Evolutionary conservation across 2,888 invertebrate species (phyloP).

Genomic region (Pseudococcus viburni): DNA sequence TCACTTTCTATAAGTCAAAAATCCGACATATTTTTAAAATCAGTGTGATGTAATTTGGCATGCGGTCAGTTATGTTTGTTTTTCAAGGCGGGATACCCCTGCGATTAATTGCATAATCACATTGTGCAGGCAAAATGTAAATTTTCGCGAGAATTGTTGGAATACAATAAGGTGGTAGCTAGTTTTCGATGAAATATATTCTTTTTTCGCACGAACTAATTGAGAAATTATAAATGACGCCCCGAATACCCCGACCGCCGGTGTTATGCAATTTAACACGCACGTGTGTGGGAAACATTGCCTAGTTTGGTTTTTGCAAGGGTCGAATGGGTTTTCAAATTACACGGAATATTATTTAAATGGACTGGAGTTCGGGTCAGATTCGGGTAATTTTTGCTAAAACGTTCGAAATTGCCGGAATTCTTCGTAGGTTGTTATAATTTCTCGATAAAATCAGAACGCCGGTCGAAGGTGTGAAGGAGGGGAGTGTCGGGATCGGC

Average conservation of each 20-base stretch:
- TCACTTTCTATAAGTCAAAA: too few relatives aligned
- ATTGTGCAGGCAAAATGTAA: background rate
- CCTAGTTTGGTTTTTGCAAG: background rate
- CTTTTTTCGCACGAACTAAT: background rate
- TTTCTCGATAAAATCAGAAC: slow-evolving; percentile 14
- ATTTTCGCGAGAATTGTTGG: background rate
- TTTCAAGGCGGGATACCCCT: background rate
- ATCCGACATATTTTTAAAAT: too few relatives aligned
- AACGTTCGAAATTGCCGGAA: slow-evolving; percentile 7
- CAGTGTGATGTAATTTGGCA: background rate
- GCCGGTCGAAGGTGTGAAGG: background rate
- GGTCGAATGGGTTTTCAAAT: background rate
- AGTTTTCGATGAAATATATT: slow-evolving; percentile 8
- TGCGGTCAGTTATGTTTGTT: background rate
- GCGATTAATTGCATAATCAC: background rate
- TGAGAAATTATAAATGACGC: slow-evolving; percentile 12
- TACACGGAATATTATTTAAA: slow-evolving; percentile 22
- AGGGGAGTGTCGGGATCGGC: background rate
- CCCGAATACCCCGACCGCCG: background rate
- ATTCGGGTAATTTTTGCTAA: background rate
- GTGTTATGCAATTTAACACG: background rate
- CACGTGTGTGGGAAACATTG: background rate
- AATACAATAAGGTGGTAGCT: background rate
- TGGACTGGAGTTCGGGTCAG: background rate
- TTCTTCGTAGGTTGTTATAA: slow-evolving; percentile 14